phyloP scores from a whole-genome alignment of 2,113 vertebrate genomes.

The Entelurus aequoreus region DNA sequence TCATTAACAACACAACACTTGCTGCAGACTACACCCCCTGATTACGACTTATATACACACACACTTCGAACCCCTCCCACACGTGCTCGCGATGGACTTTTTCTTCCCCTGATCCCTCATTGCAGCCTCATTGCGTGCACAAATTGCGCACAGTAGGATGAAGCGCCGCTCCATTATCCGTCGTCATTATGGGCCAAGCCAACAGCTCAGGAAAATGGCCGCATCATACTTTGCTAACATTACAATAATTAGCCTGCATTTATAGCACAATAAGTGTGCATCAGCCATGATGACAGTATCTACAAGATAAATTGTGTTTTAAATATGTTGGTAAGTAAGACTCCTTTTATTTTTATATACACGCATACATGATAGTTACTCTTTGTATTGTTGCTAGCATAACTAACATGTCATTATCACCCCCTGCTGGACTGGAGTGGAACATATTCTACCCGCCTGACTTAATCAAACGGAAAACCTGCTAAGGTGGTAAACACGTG shows the following conservation, averaged over 20 bases:
- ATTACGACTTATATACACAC: not conserved
- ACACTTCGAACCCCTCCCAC: not conserved
- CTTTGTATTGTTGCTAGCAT: not conserved
- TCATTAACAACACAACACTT: not conserved
- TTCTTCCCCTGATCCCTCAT: not conserved
- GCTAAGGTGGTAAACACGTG: no score
- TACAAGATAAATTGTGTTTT: not conserved
- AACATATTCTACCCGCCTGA: not conserved
- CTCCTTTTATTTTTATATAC: not conserved
- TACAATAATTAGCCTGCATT: conserved; percentile 7
- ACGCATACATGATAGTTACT: not conserved
- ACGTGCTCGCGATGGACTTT: conserved; percentile 7
- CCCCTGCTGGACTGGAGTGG: not conserved
- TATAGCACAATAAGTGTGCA: not conserved
- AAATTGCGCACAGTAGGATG: conserved; percentile 7
- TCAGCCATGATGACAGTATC: not conserved
- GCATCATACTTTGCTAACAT: conserved; percentile 11
- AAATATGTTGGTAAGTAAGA: not conserved
- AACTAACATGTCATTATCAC: not conserved
- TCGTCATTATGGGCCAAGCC: conserved; percentile 8
- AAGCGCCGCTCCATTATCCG: conserved; percentile 3
- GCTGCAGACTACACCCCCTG: not conserved
- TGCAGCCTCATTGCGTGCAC: conserved; percentile 7
- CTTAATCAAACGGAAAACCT: not conserved
- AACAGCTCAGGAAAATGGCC: conserved; percentile 5